A percentile compares a stretch with the other conserved stretches of the same genome.
Conservation (phyloP, 1,140 invertebrate species). For the Pantala flavescens region DNA sequence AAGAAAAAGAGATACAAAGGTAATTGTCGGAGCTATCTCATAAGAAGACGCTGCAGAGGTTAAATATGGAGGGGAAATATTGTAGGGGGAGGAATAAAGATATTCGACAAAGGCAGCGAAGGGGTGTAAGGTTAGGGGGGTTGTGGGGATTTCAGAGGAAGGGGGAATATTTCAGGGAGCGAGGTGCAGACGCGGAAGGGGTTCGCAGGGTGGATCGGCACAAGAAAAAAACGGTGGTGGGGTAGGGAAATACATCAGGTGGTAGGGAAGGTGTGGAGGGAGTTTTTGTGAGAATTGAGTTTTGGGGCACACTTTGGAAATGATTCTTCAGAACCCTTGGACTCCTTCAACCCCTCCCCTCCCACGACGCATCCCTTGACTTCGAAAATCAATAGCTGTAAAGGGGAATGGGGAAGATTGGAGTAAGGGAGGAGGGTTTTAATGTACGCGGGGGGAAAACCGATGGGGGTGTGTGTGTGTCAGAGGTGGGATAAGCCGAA, state of each 20-base stretch:
- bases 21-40: too few species aligned
- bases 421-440: not conserved
- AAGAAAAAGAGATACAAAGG: too few species aligned
- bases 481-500: not conserved
- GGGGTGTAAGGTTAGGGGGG: not conserved
- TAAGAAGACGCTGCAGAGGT: too few species aligned
- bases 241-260: not conserved
- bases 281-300: not conserved
- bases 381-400: not conserved
- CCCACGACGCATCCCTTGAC: conserved; percentile 1
- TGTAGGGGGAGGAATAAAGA: too few species aligned
- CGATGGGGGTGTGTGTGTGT: not conserved
- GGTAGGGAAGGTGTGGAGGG: not conserved
- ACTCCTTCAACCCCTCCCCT: not conserved
- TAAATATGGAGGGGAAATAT: too few species aligned
- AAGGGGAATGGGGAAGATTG: not conserved
- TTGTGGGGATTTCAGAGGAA: not conserved
- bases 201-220: not conserved
- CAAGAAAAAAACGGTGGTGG: too few species aligned
- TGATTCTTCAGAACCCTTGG: not conserved
- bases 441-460: not conserved
- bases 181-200: not conserved
- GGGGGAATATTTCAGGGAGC: not conserved
- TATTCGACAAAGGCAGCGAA: not conserved
- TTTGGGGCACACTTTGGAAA: conserved; percentile 8